Evolutionary conservation across 2,888 invertebrate genomes (phyloP).

Genomic region (Hypolimnas misippus): DNA sequence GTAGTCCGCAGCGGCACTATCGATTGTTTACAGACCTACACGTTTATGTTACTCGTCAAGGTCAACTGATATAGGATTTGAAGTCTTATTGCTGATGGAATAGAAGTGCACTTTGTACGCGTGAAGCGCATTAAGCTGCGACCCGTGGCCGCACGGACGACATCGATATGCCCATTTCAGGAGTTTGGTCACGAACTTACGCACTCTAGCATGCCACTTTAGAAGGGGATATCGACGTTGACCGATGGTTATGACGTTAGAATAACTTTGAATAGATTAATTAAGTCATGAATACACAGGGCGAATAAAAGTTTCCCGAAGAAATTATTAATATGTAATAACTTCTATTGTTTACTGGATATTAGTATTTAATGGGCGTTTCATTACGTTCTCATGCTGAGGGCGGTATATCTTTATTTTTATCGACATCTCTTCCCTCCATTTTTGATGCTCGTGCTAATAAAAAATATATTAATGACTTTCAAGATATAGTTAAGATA

Average conservation of each 20-base stretch:
- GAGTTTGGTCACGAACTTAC: conserved; percentile 77
- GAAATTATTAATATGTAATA: conserved; percentile 61
- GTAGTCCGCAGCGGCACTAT: conserved; percentile 63
- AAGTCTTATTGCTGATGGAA: conserved; percentile 54
- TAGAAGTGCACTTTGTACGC: conserved; percentile 49
- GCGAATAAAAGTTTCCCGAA: conserved; percentile 58
- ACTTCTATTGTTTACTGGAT: conserved; percentile 53
- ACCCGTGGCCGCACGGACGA: conserved; percentile 62
- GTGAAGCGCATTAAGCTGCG: conserved; percentile 41
- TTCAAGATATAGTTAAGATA: too few species aligned
- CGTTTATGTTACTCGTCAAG: conserved; percentile 55
- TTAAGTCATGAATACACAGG: conserved; percentile 75
- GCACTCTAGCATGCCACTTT: conserved; percentile 66
- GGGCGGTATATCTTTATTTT: conserved; percentile 14
- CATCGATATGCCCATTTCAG: conserved; percentile 72
- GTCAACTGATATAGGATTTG: conserved; percentile 56
- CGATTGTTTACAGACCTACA: conserved; percentile 73
- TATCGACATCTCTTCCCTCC: not conserved
- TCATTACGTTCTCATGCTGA: conserved; percentile 13
- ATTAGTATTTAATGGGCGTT: conserved; percentile 30
- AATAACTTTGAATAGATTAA: conserved; percentile 81
- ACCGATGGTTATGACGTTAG: conserved; percentile 79
- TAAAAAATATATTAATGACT: not conserved
- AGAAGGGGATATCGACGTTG: conserved; percentile 74
- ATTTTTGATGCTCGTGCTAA: not conserved